These are phyloP conservation scores for Ptyas mucosa DNA, from an alignment of 2,113 vertebrate species.

Conservation along the genomic window DNA sequence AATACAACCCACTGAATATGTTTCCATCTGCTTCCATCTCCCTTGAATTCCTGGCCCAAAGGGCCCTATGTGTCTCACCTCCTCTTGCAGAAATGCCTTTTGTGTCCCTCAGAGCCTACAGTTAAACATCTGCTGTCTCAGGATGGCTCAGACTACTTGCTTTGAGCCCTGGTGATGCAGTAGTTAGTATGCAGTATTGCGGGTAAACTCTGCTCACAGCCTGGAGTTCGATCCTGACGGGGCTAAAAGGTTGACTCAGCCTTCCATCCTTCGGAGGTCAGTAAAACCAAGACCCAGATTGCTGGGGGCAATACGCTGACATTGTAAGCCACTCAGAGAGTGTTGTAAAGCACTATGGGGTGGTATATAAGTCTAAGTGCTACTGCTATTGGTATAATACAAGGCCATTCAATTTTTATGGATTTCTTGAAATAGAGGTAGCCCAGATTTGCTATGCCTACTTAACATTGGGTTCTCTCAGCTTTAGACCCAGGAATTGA, in stretches of 20 bases:
- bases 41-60: background rate
- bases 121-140: background rate
- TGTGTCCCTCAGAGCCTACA: background rate
- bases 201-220: background rate
- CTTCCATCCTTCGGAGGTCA: background rate
- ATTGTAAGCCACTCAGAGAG: background rate
- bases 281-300: background rate
- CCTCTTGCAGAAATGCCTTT: background rate
- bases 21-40: background rate
- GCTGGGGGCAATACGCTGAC: background rate
- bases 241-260: background rate
- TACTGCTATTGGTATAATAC: background rate
- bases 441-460: background rate
- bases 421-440: background rate
- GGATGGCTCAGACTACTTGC: background rate
- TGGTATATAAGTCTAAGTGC: background rate
- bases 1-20: slow-evolving; percentile 8
- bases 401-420: background rate
- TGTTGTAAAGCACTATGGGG: background rate
- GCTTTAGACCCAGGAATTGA: background rate
- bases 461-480: background rate
- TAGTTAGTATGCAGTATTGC: background rate
- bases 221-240: too few relatives aligned
- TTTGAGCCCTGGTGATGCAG: background rate
- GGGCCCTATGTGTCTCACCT: background rate